These are phyloP conservation scores for Loxodonta africana DNA, from an alignment of 2,113 vertebrate genomes.

Conservation along the genomic window DNA sequence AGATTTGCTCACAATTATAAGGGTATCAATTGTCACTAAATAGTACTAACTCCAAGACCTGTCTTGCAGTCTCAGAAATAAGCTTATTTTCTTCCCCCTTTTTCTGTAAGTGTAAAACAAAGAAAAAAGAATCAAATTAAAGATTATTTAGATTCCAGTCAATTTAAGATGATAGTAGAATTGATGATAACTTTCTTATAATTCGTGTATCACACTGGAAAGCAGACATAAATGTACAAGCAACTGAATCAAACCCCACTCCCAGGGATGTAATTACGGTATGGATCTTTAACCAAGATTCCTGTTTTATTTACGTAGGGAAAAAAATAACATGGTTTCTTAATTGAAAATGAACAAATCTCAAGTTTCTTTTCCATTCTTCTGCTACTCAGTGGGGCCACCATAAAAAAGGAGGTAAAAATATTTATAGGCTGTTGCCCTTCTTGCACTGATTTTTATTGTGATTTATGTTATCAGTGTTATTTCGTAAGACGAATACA, in stretches of 20 bases:
- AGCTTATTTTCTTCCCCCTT: neutral
- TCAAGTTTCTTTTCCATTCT: neutral
- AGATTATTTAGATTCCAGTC: neutral
- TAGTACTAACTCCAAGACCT: neutral
- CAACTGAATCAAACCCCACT: neutral
- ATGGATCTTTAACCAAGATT: neutral
- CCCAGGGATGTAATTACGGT: neutral
- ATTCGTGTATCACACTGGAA: neutral
- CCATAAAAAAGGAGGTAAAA: neutral
- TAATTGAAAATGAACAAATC: neutral
- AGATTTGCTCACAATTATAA: neutral
- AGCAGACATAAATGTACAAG: neutral
- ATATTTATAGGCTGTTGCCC: neutral
- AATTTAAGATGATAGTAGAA: neutral
- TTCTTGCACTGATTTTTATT: neutral
- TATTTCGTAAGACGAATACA: neutral
- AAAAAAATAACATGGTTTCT: neutral
- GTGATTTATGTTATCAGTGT: neutral
- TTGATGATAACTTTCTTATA: neutral
- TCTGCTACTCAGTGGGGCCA: neutral
- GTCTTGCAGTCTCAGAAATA: neutral
- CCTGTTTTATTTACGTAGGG: neutral
- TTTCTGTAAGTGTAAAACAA: neutral
- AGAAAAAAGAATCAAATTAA: neutral
- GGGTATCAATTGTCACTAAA: neutral